Conservation (phyloP, 2,888 invertebrate species). For the Cheilosia soror region DNA sequence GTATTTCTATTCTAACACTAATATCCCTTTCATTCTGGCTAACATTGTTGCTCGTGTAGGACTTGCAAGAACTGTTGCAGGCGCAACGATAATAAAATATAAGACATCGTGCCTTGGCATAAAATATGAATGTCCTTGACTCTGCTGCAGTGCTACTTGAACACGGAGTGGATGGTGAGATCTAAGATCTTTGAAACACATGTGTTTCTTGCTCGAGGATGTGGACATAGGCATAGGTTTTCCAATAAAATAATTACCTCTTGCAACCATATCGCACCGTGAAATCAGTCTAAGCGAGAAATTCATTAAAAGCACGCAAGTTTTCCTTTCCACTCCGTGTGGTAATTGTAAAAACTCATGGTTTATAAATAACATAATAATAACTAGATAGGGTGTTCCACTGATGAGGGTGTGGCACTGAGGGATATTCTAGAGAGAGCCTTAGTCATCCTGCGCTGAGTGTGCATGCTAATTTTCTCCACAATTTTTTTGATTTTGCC, state of each 20-base stretch:
- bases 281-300: constrained; percentile 55
- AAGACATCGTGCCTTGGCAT: constrained; percentile 18
- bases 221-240: background rate
- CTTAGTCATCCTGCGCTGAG: constrained; percentile 68
- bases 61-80: constrained; percentile 3
- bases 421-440: constrained; percentile 47
- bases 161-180: background rate
- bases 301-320: constrained; percentile 56
- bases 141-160: constrained; percentile 26
- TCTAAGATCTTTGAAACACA: background rate
- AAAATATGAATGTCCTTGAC: constrained; percentile 55
- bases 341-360: constrained; percentile 40
- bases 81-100: constrained; percentile 19
- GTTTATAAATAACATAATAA: constrained; percentile 65
- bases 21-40: constrained; percentile 23
- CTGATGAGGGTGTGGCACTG: constrained; percentile 61
- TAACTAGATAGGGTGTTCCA: background rate
- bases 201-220: background rate
- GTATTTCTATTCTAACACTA: constrained; percentile 29
- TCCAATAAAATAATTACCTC: constrained; percentile 10
- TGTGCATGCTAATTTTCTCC: constrained; percentile 10
- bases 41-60: constrained; percentile 22
- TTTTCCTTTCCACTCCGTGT: constrained; percentile 40
- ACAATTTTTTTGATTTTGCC: constrained; percentile 23
- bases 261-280: constrained; percentile 36